Conservation (phyloP, 2,113 vertebrate genomes). For the Anser cygnoides region DNA sequence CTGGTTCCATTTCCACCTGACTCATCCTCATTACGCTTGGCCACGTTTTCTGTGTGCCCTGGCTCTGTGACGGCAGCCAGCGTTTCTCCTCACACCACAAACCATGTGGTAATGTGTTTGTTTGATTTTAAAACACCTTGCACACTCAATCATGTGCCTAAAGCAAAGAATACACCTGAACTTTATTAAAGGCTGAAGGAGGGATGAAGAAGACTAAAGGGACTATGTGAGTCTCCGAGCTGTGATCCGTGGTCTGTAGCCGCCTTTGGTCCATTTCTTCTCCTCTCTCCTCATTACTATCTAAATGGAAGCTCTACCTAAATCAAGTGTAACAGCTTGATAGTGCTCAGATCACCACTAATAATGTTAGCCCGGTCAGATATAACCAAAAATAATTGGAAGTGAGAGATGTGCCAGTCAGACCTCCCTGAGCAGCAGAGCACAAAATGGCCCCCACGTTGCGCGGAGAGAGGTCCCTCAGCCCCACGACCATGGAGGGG, state of each 20-base stretch:
- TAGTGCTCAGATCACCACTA: neutral
- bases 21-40: neutral
- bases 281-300: neutral
- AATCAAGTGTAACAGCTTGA: neutral
- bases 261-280: neutral
- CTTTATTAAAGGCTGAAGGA: constrained; percentile 17
- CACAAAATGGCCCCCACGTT: accelerated
- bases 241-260: neutral
- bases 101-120: neutral
- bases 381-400: neutral
- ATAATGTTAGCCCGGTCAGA: neutral
- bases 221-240: neutral
- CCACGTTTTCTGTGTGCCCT: neutral
- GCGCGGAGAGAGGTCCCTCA: accelerated
- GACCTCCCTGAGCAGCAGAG: neutral
- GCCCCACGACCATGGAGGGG: accelerated
- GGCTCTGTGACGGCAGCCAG: neutral
- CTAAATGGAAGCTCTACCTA: neutral
- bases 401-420: neutral
- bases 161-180: neutral
- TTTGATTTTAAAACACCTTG: neutral
- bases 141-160: neutral
- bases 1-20: accelerated
- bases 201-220: neutral
- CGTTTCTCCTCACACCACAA: neutral